Evolutionary conservation across 2,888 invertebrate species (phyloP).

Genomic region (Bursaphelenchus okinawaensis): DNA sequence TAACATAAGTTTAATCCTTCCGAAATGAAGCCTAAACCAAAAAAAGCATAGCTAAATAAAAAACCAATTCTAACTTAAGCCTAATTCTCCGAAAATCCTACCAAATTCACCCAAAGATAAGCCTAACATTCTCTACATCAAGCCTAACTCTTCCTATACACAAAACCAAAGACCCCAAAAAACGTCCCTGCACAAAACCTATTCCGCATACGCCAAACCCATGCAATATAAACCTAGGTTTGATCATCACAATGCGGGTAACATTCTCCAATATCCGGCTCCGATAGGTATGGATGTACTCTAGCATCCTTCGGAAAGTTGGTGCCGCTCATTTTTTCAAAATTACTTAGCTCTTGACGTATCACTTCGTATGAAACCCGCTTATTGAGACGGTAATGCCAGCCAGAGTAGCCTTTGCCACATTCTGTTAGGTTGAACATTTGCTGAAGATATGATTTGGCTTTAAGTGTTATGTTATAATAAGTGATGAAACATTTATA

Average conservation of each 20-base stretch:
- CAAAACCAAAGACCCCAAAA: too few relatives aligned
- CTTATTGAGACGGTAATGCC: conserved; percentile 27
- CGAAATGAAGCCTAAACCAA: too few relatives aligned
- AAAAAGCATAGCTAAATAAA: too few relatives aligned
- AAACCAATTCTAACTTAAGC: too few relatives aligned
- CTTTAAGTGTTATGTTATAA: not conserved
- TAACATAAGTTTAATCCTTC: too few relatives aligned
- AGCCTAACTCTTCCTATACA: too few relatives aligned
- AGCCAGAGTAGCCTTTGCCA: conserved; percentile 26
- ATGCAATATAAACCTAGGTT: conserved; percentile 14
- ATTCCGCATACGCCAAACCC: too few relatives aligned
- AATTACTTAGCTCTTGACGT: conserved; percentile 14
- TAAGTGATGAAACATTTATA: too few relatives aligned
- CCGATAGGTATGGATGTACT: conserved; percentile 19
- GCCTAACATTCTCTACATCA: too few relatives aligned
- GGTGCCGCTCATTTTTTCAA: conserved; percentile 18
- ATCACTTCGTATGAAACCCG: conserved; percentile 16
- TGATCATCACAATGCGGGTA: conserved; percentile 28
- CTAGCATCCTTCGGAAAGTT: conserved; percentile 23
- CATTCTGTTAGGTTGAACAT: conserved; percentile 29
- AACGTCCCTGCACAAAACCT: too few relatives aligned
- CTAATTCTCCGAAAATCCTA: too few relatives aligned
- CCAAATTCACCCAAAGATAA: too few relatives aligned
- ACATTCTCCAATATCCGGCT: conserved; percentile 27
- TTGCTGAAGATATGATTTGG: conserved; percentile 14